These are phyloP conservation scores for Eilema sororculum DNA, from an alignment of 2,888 invertebrate species.

Conservation along the genomic window DNA sequence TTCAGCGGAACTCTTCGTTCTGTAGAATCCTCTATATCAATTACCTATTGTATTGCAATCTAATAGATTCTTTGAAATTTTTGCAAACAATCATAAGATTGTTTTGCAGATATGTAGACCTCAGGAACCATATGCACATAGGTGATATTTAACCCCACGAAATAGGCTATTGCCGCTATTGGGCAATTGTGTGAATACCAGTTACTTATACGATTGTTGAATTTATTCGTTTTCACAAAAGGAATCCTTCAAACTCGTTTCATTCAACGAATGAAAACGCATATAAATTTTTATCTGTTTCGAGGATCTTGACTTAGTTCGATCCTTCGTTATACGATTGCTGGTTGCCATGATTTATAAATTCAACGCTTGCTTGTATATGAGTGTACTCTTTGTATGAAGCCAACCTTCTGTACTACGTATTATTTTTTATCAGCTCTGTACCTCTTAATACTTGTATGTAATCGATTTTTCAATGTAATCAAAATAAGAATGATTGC, in stretches of 20 bases:
- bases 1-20: slow-evolving; percentile 56
- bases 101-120: slow-evolving; percentile 15
- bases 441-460: neutral
- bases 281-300: neutral
- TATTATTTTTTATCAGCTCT: slow-evolving; percentile 12
- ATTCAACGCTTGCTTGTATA: neutral
- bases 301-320: neutral
- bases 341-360: neutral
- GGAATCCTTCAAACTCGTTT: neutral
- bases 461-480: slow-evolving; percentile 9
- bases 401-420: slow-evolving; percentile 1
- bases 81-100: slow-evolving; percentile 29
- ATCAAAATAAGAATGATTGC: slow-evolving; percentile 13
- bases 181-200: neutral
- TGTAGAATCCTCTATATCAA: slow-evolving; percentile 61
- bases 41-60: slow-evolving; percentile 57
- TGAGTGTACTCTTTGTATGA: neutral
- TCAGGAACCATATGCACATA: slow-evolving; percentile 13
- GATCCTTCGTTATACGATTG: neutral
- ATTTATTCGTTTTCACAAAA: neutral
- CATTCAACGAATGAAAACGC: neutral
- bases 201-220: neutral
- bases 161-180: slow-evolving; percentile 15
- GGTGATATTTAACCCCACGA: slow-evolving; percentile 10
- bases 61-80: slow-evolving; percentile 49